Conservation (phyloP, 2,888 invertebrate genomes). For the Fragum whitleyi region DNA sequence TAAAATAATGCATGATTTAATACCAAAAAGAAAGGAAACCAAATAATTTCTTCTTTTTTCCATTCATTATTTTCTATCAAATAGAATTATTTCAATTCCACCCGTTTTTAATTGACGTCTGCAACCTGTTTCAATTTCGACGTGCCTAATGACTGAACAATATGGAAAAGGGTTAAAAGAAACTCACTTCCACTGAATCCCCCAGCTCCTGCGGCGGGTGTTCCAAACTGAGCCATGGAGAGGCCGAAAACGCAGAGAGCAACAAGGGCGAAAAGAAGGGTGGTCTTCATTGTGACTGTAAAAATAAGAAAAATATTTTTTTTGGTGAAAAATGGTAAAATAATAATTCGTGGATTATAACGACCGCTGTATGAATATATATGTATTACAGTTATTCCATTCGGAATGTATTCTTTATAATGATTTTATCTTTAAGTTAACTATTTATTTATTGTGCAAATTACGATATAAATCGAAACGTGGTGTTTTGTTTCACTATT, state of each 20-base stretch:
- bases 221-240: not conserved
- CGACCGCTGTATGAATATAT: too few species aligned
- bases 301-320: not conserved
- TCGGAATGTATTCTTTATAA: not conserved
- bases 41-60: constrained; percentile 10
- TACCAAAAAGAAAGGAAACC: not conserved
- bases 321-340: not conserved
- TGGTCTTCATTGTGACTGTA: constrained; percentile 2
- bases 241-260: not conserved
- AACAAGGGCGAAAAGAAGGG: not conserved
- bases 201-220: not conserved
- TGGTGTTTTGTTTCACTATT: too few species aligned
- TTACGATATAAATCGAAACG: too few species aligned
- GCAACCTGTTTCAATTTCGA: not conserved
- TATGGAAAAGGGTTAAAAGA: not conserved
- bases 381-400: too few species aligned
- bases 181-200: constrained; percentile 1
- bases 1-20: too few species aligned
- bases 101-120: too few species aligned
- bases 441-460: too few species aligned
- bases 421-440: too few species aligned
- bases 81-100: too few species aligned
- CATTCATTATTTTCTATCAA: not conserved
- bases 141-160: not conserved
- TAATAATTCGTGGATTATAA: not conserved